Base-by-base conservation (phyloP, 1,140 invertebrate species). In the Pachypsylla venusta region DNA sequence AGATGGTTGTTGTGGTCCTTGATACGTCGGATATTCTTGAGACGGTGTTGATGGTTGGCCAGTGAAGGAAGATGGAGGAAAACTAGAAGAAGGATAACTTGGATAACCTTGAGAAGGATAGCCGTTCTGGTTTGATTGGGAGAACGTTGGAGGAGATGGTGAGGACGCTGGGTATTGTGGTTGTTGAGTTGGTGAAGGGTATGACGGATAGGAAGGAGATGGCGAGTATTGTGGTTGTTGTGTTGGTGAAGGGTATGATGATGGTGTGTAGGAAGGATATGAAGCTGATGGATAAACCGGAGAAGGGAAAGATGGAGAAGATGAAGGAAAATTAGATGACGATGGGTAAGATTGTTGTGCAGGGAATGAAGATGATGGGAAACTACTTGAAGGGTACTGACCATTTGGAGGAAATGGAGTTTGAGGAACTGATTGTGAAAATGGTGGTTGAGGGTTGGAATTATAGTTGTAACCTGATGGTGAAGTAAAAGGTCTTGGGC, bases 121-220 rank as follows among this genome's bases (percentile, higher is more conserved):
- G 42, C 16, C 16, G 42, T n/a, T 48, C n/a, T 48, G 42, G 22
- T 7, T 10, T 7, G n/a, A 19, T 19, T 48, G 42, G 5, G 42
- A n/a, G 42, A 48, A 48, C 7, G 42, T 48, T 48, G 42, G 22
- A 22, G 42, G 16, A 48, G 42, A 48, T 7, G 42, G 42, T 19
- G 42, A n/a, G n/a, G n/a, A n/a, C 7, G 42, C 42, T 10, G 42
- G 42, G n/a, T n/a, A 19, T n/a, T 10, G 22, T 5, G 42, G 42
- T 19, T 48, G 42, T n/a, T 48, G 42, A 4, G 42, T 48, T 48
- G 42, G 42, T 48, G 42, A 48, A 4, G 42, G 42, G 22, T 48
- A 48, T n/a, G 42, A 48, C n/a, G 30, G 30, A n/a, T 35, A 35
- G 30, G 30, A 35, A 10, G 30, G 30, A 7, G 30, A 7, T 7